phyloP scores from a whole-genome alignment of 2,888 invertebrate genomes.

The Stenurella melanura region DNA sequence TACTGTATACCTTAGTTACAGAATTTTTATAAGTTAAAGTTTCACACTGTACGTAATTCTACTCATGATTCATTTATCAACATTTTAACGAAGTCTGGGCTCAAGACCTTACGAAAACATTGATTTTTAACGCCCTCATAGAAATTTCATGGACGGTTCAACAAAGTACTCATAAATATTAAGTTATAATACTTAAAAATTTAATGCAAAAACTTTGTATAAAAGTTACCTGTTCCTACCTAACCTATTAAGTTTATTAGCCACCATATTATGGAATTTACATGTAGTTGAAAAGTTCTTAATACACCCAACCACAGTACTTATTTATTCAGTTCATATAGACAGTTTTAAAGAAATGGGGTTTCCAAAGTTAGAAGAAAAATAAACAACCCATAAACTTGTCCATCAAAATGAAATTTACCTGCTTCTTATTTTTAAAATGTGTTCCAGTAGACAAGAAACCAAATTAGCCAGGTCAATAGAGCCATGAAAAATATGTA shows the following conservation, averaged over 20 bases:
- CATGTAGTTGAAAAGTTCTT: constrained; percentile 66
- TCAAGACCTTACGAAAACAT: background rate
- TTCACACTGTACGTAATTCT: no score
- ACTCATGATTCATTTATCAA: no score
- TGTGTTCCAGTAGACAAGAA: background rate
- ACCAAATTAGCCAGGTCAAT: no score
- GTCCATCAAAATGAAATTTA: background rate
- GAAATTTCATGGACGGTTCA: constrained; percentile 37
- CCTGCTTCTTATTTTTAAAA: background rate
- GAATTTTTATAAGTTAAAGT: no score
- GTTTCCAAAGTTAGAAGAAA: constrained; percentile 15
- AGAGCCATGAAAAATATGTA: no score
- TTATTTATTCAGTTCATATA: constrained; percentile 28
- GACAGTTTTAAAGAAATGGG: constrained; percentile 16
- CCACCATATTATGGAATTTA: constrained; percentile 59
- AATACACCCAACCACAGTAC: constrained; percentile 31
- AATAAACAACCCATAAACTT: constrained; percentile 18
- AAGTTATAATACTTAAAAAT: constrained; percentile 37
- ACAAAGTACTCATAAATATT: constrained; percentile 39
- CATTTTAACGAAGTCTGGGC: background rate
- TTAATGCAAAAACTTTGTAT: constrained; percentile 58
- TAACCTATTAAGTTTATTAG: constrained; percentile 62
- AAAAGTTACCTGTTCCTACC: constrained; percentile 54
- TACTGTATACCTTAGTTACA: no score
- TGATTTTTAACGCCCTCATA: constrained; percentile 22